Conservation (phyloP, 2,888 invertebrate species). For the Drosophila siamana region DNA sequence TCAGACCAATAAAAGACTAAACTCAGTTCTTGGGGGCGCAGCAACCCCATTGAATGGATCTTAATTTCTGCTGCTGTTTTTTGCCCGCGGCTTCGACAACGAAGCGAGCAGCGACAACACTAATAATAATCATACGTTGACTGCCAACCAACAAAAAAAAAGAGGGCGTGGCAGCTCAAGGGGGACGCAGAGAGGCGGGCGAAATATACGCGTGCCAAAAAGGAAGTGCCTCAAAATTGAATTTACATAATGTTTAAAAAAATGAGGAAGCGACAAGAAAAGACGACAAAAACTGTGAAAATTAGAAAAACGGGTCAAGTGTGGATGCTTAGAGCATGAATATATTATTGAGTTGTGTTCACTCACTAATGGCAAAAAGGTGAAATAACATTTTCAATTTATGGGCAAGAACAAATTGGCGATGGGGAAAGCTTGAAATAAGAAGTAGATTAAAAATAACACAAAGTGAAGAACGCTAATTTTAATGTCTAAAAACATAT, state of each 20-base stretch:
- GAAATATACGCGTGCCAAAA: conserved; percentile 60
- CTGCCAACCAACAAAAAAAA: conserved; percentile 34
- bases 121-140: conserved; percentile 74
- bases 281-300: background rate
- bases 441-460: no score
- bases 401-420: background rate
- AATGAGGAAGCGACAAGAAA: background rate
- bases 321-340: background rate
- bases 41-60: conserved; percentile 14
- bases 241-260: conserved; percentile 65
- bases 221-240: conserved; percentile 66
- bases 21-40: background rate
- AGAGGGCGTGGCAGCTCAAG: conserved; percentile 43
- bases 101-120: conserved; percentile 42
- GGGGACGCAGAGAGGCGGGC: background rate
- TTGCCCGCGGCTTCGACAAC: conserved; percentile 21
- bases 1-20: conserved; percentile 14
- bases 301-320: conserved; percentile 5
- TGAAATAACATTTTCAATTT: background rate
- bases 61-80: conserved; percentile 56
- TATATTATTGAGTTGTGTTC: background rate
- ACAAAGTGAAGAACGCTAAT: no score
- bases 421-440: background rate
- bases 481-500: no score
- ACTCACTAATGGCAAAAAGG: background rate